These are phyloP conservation scores for Lycaon pictus DNA, from an alignment of 2,113 vertebrate species.

Conservation along the genomic window DNA sequence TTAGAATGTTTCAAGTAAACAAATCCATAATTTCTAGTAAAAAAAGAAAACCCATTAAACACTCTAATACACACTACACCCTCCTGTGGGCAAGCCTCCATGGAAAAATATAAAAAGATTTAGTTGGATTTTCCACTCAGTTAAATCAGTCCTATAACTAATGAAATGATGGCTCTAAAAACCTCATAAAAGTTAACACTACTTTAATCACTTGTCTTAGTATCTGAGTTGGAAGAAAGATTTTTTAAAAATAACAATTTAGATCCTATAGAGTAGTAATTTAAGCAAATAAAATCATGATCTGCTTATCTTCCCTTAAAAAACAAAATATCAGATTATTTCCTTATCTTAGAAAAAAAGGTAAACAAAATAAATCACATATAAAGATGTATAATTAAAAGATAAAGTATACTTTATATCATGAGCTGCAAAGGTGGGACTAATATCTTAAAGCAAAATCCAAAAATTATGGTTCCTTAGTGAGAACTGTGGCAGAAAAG, in stretches of 20 bases:
- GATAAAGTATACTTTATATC: constrained; percentile 31
- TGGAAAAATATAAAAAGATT: constrained; percentile 83
- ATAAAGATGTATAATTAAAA: constrained; percentile 51
- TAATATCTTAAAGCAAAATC: constrained; percentile 71
- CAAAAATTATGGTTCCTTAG: constrained; percentile 69
- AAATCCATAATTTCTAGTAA: constrained; percentile 66
- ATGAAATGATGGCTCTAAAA: constrained; percentile 80
- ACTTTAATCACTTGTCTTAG: constrained; percentile 77
- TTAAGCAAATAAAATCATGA: constrained; percentile 51
- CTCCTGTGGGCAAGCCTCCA: constrained; percentile 79
- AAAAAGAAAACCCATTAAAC: constrained; percentile 72
- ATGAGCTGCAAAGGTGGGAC: constrained; percentile 28
- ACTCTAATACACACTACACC: constrained; percentile 70
- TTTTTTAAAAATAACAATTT: constrained; percentile 34
- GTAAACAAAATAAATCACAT: constrained; percentile 60
- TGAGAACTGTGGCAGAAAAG: constrained; percentile 70
- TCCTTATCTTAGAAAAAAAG: constrained; percentile 64
- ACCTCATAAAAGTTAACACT: constrained; percentile 72
- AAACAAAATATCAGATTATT: constrained; percentile 54
- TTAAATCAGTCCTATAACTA: constrained; percentile 83
- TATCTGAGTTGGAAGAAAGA: constrained; percentile 54
- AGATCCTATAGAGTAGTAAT: not conserved
- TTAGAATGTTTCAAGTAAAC: constrained; percentile 63
- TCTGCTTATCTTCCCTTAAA: constrained; percentile 57
- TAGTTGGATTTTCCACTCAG: constrained; percentile 83